Evolutionary conservation across 2,797 vertebrate genomes (phyloP).

Genomic region (Myiotriccus ornatus): DNA sequence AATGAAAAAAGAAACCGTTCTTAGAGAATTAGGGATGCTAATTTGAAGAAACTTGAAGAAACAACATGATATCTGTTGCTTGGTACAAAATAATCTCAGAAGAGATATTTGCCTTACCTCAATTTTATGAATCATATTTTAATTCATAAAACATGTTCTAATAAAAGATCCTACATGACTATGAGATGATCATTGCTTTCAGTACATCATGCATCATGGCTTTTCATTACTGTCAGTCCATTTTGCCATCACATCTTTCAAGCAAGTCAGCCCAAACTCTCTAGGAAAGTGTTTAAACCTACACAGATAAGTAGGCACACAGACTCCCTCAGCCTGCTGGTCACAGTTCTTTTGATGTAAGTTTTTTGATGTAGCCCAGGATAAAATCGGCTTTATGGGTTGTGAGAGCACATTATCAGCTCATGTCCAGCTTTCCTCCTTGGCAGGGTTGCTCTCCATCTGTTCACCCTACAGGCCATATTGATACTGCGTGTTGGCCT

Average conservation of each 20-base stretch:
- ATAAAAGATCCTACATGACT: not conserved
- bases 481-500: not conserved
- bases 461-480: not conserved
- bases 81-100: not conserved
- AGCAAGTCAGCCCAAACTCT: not conserved
- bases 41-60: not conserved
- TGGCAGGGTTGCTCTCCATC: not conserved
- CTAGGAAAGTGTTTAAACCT: not conserved
- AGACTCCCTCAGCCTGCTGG: accelerated
- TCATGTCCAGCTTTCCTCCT: not conserved
- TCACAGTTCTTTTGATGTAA: accelerated
- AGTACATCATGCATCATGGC: not conserved
- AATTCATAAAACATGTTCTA: not conserved
- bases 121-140: not conserved
- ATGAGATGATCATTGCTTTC: not conserved
- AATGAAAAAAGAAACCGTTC: not conserved
- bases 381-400: not conserved
- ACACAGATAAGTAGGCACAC: not conserved
- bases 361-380: not conserved
- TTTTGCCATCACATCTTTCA: not conserved
- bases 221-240: not conserved
- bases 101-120: not conserved
- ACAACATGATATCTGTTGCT: not conserved
- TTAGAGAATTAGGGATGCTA: not conserved
- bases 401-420: not conserved